A percentile compares a stretch with the other conserved stretches of the same genome.
phyloP scores from a whole-genome alignment of 64 coral and sea anemone genomes.

The Montipora cactus region DNA sequence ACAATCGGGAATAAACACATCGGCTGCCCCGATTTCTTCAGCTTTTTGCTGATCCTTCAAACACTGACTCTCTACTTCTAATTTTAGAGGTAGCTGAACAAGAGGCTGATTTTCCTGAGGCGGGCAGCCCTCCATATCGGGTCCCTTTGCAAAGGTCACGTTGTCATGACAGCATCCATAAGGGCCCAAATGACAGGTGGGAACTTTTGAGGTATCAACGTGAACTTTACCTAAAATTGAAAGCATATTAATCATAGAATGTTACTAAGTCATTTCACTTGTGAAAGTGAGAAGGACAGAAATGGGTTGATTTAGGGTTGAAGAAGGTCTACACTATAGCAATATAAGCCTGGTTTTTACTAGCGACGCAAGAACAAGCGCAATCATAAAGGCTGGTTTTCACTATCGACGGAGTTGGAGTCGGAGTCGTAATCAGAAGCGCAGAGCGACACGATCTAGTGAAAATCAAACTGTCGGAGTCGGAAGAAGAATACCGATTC shows the following conservation, averaged over 20 bases:
- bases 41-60: constrained; percentile 48
- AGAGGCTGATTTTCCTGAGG: neutral
- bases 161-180: constrained; percentile 90
- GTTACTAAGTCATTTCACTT: no score
- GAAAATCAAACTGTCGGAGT: no score
- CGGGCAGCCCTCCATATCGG: constrained; percentile 84
- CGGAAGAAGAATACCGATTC: no score
- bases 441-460: no score
- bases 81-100: neutral
- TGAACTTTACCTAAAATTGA: constrained; percentile 37
- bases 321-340: no score
- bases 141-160: constrained; percentile 79
- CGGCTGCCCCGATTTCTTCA: constrained; percentile 22
- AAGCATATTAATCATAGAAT: no score
- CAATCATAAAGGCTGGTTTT: no score
- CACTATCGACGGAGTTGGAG: no score
- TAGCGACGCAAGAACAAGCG: no score
- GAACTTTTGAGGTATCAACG: neutral
- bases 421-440: no score
- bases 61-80: constrained; percentile 53
- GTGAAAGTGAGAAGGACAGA: neutral
- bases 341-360: no score
- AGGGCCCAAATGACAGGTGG: constrained; percentile 76
- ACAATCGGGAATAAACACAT: constrained; percentile 84
- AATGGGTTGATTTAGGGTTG: no score